Conservation (phyloP, 2,113 vertebrate genomes). For the Tapirus terrestris region DNA sequence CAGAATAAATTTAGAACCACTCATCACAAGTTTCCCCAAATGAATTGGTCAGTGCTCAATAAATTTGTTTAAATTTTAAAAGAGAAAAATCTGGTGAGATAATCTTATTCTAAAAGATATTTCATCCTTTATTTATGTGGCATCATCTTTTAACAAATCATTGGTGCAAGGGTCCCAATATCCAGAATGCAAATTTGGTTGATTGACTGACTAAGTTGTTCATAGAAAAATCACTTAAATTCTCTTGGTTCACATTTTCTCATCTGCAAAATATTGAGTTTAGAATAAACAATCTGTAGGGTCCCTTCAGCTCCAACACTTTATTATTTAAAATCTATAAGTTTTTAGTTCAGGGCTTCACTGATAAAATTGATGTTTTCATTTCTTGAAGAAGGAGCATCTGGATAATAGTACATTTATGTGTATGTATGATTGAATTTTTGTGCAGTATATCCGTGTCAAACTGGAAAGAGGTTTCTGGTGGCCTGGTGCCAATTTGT, state of each 20-base stretch:
- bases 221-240: neutral
- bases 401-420: neutral
- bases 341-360: neutral
- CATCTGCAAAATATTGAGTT: neutral
- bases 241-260: neutral
- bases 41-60: neutral
- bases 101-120: neutral
- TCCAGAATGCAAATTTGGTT: neutral
- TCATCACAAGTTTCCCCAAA: neutral
- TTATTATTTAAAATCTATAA: neutral
- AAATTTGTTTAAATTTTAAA: neutral
- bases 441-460: neutral
- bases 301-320: fast-evolving
- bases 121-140: neutral
- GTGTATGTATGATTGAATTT: neutral
- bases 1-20: neutral
- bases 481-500: neutral
- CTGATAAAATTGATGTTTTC: neutral
- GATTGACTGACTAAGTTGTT: neutral
- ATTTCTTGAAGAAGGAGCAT: neutral
- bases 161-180: neutral
- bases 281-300: neutral
- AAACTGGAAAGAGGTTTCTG: neutral
- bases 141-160: neutral
- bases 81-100: neutral